These are phyloP conservation scores for Nycticryphes semicollaris DNA, from an alignment of 2,113 vertebrate genomes.

Conservation along the genomic window DNA sequence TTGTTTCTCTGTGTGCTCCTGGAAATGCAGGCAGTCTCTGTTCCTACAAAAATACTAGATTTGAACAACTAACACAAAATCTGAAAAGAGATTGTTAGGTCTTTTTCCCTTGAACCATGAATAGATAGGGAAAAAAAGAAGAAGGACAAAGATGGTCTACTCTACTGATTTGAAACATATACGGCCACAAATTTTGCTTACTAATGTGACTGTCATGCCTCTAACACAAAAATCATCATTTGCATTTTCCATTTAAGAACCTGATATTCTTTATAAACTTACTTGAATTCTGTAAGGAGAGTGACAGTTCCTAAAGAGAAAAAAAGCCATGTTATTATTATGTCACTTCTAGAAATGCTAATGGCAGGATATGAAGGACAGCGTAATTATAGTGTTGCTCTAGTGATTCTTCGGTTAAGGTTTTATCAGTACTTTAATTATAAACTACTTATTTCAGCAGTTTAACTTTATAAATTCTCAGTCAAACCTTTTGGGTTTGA, in stretches of 20 bases:
- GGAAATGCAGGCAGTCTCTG: background rate
- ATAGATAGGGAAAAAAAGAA: background rate
- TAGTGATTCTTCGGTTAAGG: slow-evolving; percentile 27
- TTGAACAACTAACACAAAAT: background rate
- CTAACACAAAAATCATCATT: slow-evolving; percentile 21
- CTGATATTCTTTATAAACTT: slow-evolving; percentile 44
- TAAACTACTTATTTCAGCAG: slow-evolving; percentile 54
- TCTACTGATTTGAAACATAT: background rate
- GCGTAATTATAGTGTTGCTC: slow-evolving; percentile 52
- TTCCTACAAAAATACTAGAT: background rate
- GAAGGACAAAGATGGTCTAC: background rate
- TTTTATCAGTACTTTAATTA: slow-evolving; percentile 62
- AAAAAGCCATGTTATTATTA: slow-evolving; percentile 33
- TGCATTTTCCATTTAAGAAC: slow-evolving; percentile 56
- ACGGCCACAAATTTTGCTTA: background rate
- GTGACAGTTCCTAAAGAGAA: slow-evolving; percentile 49
- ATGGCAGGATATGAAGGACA: slow-evolving; percentile 61
- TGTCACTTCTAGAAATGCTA: slow-evolving; percentile 64
- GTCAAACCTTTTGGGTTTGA: slow-evolving; percentile 6
- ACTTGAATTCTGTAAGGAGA: slow-evolving; percentile 48
- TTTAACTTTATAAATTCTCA: slow-evolving; percentile 43
- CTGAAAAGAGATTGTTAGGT: background rate
- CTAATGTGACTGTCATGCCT: slow-evolving; percentile 1
- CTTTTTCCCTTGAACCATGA: background rate
- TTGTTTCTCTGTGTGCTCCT: background rate